These are phyloP conservation scores for Neoaliturus tenellus DNA, from an alignment of 2,888 invertebrate species.

Conservation along the genomic window DNA sequence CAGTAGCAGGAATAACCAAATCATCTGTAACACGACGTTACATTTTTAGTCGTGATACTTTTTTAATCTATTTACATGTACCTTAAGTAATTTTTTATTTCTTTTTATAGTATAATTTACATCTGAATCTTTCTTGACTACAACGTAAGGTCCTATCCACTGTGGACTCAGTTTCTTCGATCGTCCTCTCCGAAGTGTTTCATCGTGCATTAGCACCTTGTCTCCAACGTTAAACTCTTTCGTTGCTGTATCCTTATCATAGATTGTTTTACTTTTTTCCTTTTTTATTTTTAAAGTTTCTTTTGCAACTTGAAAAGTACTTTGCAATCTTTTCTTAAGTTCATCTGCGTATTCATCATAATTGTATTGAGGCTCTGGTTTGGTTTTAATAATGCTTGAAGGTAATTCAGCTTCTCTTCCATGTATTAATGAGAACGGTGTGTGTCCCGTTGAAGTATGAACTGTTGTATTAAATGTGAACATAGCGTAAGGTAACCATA, in stretches of 20 bases:
- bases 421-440: neutral
- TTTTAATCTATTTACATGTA: conserved; percentile 39
- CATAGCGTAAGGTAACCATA: neutral
- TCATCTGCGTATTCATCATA: conserved; percentile 25
- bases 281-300: neutral
- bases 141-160: conserved; percentile 37
- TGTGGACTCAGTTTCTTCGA: conserved; percentile 38
- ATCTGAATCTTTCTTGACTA: neutral
- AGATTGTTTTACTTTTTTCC: neutral
- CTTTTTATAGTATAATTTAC: conserved; percentile 40
- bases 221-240: neutral
- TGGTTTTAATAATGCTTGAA: neutral
- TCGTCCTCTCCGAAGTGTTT: conserved; percentile 27
- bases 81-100: neutral
- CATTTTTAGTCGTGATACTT: too few species aligned
- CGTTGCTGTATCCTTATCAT: neutral
- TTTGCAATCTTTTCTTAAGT: neutral
- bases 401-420: conserved; percentile 21
- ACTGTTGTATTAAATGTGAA: neutral
- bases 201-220: conserved; percentile 26
- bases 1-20: too few species aligned
- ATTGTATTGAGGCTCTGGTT: too few species aligned
- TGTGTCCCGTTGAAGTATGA: neutral
- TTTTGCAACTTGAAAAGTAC: neutral
- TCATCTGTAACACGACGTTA: too few species aligned